Base-by-base conservation (phyloP, 1,140 invertebrate genomes). In the Drosophila virilis region DNA sequence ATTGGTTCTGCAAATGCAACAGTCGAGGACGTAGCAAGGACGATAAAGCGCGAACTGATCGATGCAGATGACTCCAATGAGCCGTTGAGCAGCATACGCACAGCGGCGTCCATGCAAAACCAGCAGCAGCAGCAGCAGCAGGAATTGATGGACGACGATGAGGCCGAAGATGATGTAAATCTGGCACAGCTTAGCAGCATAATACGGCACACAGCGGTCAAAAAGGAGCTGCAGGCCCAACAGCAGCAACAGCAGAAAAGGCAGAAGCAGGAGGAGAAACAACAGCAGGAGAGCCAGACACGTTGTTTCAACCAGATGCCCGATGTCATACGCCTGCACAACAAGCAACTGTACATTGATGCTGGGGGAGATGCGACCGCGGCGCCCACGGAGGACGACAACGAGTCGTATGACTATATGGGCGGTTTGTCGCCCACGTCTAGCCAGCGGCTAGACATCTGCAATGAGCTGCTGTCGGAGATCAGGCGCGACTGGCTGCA, bases 401-500 rank as follows among this genome's bases (percentile, higher is more conserved):
- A 32, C 32, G 64, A 77, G 8, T 62, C 75, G 58, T 74, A 65
- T 8, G 80, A 91, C 46, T 91, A 89, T 15, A 54, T 90, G 67
- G 83, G 90, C 12, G 78, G 90, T 12, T 58, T 91, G 8, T 91
- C 91, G 42, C 91, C 91, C 1, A 91, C 90, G 10, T 92, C 91
- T n/a, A 91, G 90, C 38, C 90, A 92, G 42, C 90, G 91, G 8
- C 37, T 92, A 46, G 91, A 92, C n/a, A 79, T 92, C 8, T 92
- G 91, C 81, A 92, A 92, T 51, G 92, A 92, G 51, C 50, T 92
- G 65, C 66, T 92, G 33, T 78, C 80, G 42, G 91, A 92, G 74
- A 92, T 92, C 54, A 71, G 90, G 0, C 80, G 84, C 7, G 91
- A 92, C 70, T 91, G 95, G 95, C 93, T 96, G 92, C 96, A 96